phyloP scores from a whole-genome alignment of 2,888 invertebrate species.

The Parnassius orleans region DNA sequence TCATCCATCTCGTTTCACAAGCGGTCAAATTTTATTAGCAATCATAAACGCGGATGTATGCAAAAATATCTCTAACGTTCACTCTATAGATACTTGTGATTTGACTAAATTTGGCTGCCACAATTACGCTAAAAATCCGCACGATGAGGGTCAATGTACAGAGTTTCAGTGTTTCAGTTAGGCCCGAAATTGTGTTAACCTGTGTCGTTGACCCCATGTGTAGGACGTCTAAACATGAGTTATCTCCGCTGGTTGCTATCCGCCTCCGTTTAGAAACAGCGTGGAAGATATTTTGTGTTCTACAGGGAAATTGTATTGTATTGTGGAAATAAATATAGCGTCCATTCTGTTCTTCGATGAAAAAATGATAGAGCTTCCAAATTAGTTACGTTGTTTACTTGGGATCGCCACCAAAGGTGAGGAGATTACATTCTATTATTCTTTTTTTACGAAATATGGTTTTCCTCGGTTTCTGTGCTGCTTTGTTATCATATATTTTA shows the following conservation, averaged over 20 bases:
- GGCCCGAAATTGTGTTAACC: constrained; percentile 45
- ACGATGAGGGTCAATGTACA: constrained; percentile 34
- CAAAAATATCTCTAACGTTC: constrained; percentile 9
- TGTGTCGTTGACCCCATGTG: constrained; percentile 33
- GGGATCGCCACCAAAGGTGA: too few species aligned
- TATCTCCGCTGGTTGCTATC: constrained; percentile 24
- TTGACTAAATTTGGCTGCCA: constrained; percentile 20
- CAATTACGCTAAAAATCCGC: constrained; percentile 2
- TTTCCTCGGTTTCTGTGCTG: too few species aligned
- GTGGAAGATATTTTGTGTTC: constrained; percentile 1
- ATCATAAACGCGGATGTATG: background rate
- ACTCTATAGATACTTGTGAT: constrained; percentile 8
- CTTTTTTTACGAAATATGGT: too few species aligned
- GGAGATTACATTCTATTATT: too few species aligned
- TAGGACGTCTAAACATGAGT: constrained; percentile 15
- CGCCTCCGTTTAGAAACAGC: constrained; percentile 14
- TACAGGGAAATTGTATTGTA: background rate
- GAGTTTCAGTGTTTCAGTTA: constrained; percentile 35
- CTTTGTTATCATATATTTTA: too few species aligned
- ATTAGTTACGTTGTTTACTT: too few species aligned
- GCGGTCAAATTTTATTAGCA: constrained; percentile 16
- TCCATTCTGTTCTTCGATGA: background rate
- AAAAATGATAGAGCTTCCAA: too few species aligned
- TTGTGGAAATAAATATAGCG: background rate
- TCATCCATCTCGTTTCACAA: constrained; percentile 9